phyloP scores from a whole-genome alignment of 2,797 vertebrate species.

The Triplophysa yarkandensis region DNA sequence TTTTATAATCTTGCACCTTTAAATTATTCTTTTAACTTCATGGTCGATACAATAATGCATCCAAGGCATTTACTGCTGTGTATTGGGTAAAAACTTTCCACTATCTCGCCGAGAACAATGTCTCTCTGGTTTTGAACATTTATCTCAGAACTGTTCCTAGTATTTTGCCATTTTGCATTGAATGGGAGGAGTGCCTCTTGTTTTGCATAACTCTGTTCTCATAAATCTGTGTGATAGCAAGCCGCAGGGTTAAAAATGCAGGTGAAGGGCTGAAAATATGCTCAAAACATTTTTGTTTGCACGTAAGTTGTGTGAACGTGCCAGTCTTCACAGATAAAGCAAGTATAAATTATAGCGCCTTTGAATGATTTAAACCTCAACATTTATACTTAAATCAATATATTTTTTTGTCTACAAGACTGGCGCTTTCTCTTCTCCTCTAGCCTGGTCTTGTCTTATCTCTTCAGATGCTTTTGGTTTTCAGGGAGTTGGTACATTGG shows the following conservation, averaged over 20 bases:
- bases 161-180: conserved; percentile 14
- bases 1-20: not conserved
- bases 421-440: not conserved
- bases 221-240: conserved; percentile 34
- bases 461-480: not conserved
- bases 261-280: conserved; percentile 16
- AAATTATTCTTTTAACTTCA: not conserved
- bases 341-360: conserved; percentile 13
- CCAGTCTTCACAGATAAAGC: not conserved
- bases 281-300: not conserved
- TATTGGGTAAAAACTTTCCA: not conserved
- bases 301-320: not conserved
- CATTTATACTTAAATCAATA: not conserved
- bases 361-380: conserved; percentile 1
- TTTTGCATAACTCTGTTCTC: conserved; percentile 25
- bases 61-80: not conserved
- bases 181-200: conserved; percentile 1
- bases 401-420: not conserved
- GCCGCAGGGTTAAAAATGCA: conserved; percentile 39
- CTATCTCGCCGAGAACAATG: not conserved
- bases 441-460: not conserved
- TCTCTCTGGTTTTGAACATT: not conserved
- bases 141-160: not conserved
- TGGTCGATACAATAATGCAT: not conserved
- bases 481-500: not conserved